phyloP scores from a whole-genome alignment of 2,113 vertebrate species.

The Sula dactylatra region DNA sequence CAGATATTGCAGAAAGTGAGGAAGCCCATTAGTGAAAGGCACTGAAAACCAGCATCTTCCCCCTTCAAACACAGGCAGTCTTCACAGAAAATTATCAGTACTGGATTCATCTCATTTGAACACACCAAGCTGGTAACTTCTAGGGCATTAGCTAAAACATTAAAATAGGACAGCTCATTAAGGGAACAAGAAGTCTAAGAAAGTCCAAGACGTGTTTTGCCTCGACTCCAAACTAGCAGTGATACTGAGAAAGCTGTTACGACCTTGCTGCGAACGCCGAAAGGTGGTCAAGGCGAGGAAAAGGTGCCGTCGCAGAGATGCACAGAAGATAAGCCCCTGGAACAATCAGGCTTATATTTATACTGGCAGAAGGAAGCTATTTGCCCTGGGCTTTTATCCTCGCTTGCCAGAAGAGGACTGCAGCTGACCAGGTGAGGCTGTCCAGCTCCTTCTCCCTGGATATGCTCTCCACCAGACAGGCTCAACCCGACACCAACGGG shows the following conservation, averaged over 20 bases:
- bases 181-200: background rate
- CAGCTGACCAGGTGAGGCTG: background rate
- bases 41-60: background rate
- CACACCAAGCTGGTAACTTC: background rate
- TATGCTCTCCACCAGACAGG: background rate
- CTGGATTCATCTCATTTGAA: background rate
- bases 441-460: background rate
- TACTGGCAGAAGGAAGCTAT: background rate
- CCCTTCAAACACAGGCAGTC: background rate
- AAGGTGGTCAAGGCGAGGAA: background rate
- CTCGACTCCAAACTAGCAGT: background rate
- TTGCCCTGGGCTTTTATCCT: background rate
- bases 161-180: background rate
- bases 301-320: background rate
- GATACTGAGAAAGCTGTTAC: background rate
- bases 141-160: background rate
- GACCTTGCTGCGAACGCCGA: rapidly evolving
- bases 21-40: background rate
- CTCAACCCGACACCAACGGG: rapidly evolving
- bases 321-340: background rate
- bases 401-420: background rate
- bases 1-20: background rate
- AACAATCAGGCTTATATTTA: background rate
- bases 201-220: background rate
- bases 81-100: background rate